Evolutionary conservation across 2,113 vertebrate genomes (phyloP).

Genomic region (Macrotis lagotis): DNA sequence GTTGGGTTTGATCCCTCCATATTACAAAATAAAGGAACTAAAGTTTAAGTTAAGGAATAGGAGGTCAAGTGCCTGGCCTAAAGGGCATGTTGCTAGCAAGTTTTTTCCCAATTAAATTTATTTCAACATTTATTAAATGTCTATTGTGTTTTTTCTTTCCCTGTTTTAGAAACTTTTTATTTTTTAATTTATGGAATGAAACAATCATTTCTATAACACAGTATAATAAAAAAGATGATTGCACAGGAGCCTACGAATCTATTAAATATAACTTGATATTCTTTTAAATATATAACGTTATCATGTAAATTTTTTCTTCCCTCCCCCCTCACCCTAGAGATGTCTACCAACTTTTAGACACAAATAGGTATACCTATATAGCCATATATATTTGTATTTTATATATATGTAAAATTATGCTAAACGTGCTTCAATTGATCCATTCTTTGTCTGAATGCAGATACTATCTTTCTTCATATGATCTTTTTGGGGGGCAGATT

Average conservation of each 20-base stretch:
- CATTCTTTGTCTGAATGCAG: not conserved
- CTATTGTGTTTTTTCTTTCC: not conserved
- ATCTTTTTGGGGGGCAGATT: no score
- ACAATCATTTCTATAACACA: not conserved
- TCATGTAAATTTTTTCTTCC: not conserved
- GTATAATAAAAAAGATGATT: not conserved
- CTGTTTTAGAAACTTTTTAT: not conserved
- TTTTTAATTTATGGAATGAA: not conserved
- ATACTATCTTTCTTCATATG: not conserved
- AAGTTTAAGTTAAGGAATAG: not conserved
- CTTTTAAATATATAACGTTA: not conserved
- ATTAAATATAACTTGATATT: not conserved
- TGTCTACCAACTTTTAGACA: not conserved
- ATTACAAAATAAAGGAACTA: not conserved
- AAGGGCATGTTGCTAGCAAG: not conserved
- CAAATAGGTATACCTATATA: no score
- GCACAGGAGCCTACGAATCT: not conserved
- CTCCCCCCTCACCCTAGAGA: not conserved
- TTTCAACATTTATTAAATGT: not conserved
- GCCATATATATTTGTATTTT: no score
- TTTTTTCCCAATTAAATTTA: not conserved
- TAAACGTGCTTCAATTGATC: not conserved
- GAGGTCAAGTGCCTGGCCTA: not conserved
- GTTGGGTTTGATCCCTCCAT: not conserved
- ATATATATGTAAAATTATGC: not conserved